phyloP scores from a whole-genome alignment of 2,888 invertebrate genomes.

The Acanthosepion esculentum region DNA sequence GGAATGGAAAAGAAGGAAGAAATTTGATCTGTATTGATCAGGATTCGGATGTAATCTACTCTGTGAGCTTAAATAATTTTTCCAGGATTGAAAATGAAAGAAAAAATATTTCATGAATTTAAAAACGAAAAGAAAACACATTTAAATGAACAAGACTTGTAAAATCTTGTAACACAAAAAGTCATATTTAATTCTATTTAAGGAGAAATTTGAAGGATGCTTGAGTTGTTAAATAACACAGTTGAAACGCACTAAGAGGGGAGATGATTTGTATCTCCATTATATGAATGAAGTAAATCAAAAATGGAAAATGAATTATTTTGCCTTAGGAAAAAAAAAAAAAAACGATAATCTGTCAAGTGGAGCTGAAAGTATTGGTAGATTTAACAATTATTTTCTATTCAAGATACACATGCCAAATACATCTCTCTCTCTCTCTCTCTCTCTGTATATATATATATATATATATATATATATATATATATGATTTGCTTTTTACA shows the following conservation, averaged over 20 bases:
- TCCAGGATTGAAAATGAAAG: not conserved
- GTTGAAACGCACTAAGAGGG: not conserved
- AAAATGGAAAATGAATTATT: not conserved
- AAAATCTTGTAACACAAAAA: not conserved
- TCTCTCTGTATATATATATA: too few relatives aligned
- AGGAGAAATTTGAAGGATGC: conserved; percentile 16
- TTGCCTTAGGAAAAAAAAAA: not conserved
- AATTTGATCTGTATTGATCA: not conserved
- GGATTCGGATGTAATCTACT: not conserved
- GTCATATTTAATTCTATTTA: not conserved
- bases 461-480: too few relatives aligned
- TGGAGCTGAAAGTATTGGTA: not conserved
- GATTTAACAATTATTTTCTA: not conserved
- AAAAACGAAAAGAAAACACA: not conserved
- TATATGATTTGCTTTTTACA: too few relatives aligned
- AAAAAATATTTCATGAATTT: not conserved
- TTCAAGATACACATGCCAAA: not conserved
- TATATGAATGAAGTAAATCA: not conserved
- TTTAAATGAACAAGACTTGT: not conserved
- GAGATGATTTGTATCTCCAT: not conserved
- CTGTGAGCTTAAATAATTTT: not conserved
- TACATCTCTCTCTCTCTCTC: not conserved
- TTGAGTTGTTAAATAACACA: not conserved
- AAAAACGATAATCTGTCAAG: not conserved
- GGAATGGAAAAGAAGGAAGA: not conserved